phyloP scores from a whole-genome alignment of 1,140 invertebrate genomes.

The Drosophila triauraria region DNA sequence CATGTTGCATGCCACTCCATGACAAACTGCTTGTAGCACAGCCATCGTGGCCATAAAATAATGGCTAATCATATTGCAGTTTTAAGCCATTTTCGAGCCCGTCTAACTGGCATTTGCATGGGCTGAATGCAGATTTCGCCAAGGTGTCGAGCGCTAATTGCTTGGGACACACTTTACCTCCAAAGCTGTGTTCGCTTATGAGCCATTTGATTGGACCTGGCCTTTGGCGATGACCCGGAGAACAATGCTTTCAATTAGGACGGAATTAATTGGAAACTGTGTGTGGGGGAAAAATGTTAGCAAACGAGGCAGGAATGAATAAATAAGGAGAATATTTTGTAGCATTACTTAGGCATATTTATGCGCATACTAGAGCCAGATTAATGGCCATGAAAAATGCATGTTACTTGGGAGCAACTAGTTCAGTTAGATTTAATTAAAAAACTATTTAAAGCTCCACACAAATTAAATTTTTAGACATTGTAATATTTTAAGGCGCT shows the following conservation, averaged over 20 bases:
- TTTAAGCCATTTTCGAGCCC: constrained; percentile 35
- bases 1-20: constrained; percentile 73
- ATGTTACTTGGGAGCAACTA: constrained; percentile 1
- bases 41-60: constrained; percentile 49
- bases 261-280: constrained; percentile 22
- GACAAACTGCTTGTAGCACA: constrained; percentile 25
- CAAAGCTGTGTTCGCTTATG: background rate
- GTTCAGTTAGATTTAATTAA: constrained; percentile 5
- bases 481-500: background rate
- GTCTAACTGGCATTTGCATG: constrained; percentile 55
- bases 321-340: constrained; percentile 43
- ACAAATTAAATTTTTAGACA: background rate
- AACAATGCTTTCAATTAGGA: constrained; percentile 37
- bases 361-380: constrained; percentile 9
- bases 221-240: constrained; percentile 17
- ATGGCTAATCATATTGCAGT: constrained; percentile 78
- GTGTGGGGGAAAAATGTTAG: constrained; percentile 13
- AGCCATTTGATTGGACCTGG: background rate
- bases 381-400: constrained; percentile 18
- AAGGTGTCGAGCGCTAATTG: constrained; percentile 57
- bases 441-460: background rate
- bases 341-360: constrained; percentile 21
- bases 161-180: constrained; percentile 10
- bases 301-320: constrained; percentile 30
- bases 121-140: constrained; percentile 30